These are phyloP conservation scores for Rhea pennata DNA, from an alignment of 2,113 vertebrate species.

Conservation along the genomic window DNA sequence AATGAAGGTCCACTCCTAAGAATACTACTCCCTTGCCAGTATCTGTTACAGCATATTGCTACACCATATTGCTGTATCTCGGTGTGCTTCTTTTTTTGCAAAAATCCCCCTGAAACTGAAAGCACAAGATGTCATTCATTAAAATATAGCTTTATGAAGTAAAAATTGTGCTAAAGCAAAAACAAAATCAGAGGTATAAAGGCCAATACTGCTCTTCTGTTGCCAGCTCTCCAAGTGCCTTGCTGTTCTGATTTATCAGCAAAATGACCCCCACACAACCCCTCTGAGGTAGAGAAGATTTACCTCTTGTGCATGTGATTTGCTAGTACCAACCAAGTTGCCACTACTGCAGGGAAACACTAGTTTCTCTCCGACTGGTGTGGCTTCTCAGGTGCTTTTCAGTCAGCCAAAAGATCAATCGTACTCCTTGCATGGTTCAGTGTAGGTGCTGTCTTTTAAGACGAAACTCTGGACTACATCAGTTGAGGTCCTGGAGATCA, in stretches of 20 bases:
- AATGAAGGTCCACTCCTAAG: rapidly evolving
- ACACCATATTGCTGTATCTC: not conserved
- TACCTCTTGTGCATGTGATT: rapidly evolving
- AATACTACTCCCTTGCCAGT: not conserved
- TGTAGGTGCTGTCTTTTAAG: not conserved
- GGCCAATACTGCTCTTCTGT: not conserved
- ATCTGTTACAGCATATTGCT: not conserved
- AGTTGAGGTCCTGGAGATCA: not conserved
- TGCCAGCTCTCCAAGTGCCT: not conserved
- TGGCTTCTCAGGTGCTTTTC: rapidly evolving
- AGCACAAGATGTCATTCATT: not conserved
- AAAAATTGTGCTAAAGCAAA: not conserved
- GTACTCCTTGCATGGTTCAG: rapidly evolving
- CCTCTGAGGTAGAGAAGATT: not conserved
- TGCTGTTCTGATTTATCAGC: rapidly evolving
- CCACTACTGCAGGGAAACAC: not conserved
- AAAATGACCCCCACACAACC: rapidly evolving
- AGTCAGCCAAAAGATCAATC: rapidly evolving
- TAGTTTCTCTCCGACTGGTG: not conserved
- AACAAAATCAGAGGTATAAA: not conserved
- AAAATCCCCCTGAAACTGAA: not conserved
- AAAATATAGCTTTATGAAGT: not conserved
- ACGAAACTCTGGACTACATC: not conserved
- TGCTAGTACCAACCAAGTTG: not conserved
- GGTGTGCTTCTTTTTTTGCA: not conserved